A percentile compares a stretch with the other conserved stretches of the same genome.
These are phyloP conservation scores for Andrena minutula DNA, from an alignment of 2,888 invertebrate species.

Conservation along the genomic window DNA sequence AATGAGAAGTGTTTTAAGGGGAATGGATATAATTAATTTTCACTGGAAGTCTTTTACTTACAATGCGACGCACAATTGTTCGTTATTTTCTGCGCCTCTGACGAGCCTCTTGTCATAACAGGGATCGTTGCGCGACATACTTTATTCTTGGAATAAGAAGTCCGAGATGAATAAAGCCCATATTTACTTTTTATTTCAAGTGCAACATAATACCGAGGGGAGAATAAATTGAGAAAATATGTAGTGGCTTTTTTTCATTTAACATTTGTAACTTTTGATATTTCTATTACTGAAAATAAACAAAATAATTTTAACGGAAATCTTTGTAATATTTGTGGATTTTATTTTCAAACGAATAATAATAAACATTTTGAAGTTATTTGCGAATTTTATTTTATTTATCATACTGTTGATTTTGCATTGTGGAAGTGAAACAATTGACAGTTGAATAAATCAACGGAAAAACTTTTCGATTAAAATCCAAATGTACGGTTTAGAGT, in stretches of 20 bases:
- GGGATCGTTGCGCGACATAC: conserved; percentile 13
- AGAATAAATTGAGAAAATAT: neutral
- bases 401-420: neutral
- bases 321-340: no score
- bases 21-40: conserved; percentile 2
- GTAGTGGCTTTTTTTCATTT: no score
- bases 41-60: conserved; percentile 27
- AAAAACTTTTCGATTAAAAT: neutral
- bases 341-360: no score
- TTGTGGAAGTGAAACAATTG: no score
- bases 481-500: neutral
- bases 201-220: neutral
- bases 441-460: neutral
- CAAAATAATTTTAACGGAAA: no score
- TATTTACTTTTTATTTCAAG: conserved; percentile 23
- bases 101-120: conserved; percentile 29
- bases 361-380: neutral
- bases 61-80: conserved; percentile 30
- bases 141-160: conserved; percentile 42
- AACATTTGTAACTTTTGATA: no score
- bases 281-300: no score
- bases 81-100: conserved; percentile 18
- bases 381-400: neutral
- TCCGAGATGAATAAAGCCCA: conserved; percentile 1
- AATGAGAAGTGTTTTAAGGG: neutral